These are phyloP conservation scores for Gouania willdenowi DNA, from an alignment of 2,797 vertebrate species.

Conservation along the genomic window DNA sequence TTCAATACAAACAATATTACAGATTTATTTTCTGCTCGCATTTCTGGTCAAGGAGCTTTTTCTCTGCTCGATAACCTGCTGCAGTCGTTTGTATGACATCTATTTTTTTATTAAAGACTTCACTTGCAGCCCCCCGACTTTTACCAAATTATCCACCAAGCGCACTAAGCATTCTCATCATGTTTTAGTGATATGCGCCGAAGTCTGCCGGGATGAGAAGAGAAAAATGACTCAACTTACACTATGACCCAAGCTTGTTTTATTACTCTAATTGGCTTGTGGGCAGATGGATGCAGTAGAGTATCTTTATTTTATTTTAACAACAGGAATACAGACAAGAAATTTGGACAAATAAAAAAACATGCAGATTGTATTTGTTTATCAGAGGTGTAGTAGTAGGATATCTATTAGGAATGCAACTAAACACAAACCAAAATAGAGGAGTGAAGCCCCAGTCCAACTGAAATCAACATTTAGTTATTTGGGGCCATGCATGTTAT, in stretches of 20 bases:
- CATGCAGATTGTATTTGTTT: no score
- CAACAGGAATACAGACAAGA: not conserved
- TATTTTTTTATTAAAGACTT: slow-evolving; percentile 29
- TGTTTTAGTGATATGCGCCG: not conserved
- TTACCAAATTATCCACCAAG: slow-evolving; percentile 3
- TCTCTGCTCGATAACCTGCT: not conserved
- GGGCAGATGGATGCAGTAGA: not conserved
- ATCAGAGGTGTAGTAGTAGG: no score
- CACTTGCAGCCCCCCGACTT: not conserved
- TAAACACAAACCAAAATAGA: no score
- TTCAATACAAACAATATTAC: no score
- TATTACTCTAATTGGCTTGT: not conserved
- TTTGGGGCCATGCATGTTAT: no score
- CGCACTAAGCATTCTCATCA: slow-evolving; percentile 5
- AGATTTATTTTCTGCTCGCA: no score
- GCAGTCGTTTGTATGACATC: not conserved
- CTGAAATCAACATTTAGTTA: no score
- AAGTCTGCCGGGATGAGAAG: not conserved
- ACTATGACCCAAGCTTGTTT: not conserved
- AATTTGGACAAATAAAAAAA: no score
- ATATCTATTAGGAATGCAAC: no score
- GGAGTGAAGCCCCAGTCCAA: no score
- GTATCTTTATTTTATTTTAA: not conserved
- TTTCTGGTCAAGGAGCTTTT: not conserved
- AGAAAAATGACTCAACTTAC: slow-evolving; percentile 1